These are phyloP conservation scores for Chaetophractus vellerosus DNA, from an alignment of 2,797 vertebrate species.

Conservation along the genomic window DNA sequence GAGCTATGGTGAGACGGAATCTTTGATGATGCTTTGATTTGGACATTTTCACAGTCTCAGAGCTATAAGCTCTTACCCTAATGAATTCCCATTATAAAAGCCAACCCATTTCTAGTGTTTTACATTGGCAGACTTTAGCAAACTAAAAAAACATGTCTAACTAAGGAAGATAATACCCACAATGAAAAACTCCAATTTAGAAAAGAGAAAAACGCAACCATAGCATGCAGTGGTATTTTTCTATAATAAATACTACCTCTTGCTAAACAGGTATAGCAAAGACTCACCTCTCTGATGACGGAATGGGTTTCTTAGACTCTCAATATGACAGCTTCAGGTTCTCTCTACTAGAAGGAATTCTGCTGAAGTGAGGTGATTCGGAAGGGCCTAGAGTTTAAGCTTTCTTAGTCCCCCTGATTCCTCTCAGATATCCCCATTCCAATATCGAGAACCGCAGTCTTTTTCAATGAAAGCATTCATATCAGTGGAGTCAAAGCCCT, in stretches of 20 bases:
- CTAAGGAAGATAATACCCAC: neutral
- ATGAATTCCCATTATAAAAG: no score
- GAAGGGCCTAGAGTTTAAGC: neutral
- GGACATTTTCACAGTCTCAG: no score
- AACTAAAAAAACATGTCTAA: neutral
- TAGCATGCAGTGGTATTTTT: neutral
- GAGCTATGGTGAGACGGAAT: no score
- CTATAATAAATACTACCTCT: neutral
- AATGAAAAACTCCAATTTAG: conserved; percentile 23
- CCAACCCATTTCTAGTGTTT: no score
- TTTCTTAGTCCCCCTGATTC: neutral
- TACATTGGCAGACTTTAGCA: no score
- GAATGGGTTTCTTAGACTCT: neutral
- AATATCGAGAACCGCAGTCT: neutral
- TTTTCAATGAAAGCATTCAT: conserved; percentile 23
- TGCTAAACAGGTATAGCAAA: neutral
- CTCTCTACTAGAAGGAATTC: neutral
- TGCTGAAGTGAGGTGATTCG: neutral
- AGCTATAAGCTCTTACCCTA: no score
- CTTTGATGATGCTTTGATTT: no score
- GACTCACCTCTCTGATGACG: conserved; percentile 1
- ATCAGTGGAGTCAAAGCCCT: neutral
- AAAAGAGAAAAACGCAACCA: neutral
- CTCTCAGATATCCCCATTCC: neutral
- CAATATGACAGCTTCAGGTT: neutral